Evolutionary conservation across 2,113 vertebrate species (phyloP), one percentile per base, ranked within the genome.

Genomic region (Willisornis vidua): DNA sequence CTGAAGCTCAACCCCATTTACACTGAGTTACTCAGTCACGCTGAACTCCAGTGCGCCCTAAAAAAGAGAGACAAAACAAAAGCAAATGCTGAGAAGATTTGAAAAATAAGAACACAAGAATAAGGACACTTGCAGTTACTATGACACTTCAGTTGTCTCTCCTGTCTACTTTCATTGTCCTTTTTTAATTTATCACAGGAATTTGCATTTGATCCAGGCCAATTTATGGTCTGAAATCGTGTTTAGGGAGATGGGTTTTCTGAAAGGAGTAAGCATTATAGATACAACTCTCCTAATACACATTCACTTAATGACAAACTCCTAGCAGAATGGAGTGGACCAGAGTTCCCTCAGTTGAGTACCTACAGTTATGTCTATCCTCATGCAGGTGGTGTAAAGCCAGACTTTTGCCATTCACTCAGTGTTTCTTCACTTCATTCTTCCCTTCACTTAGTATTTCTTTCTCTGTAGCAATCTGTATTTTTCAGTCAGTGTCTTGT

Each of bases 11-110:
- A 0, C 22, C 3, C 8, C 11, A 58, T 66, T 83, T 86, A 80
- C 0, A 0, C 41, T 55, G 29, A 51, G 18, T 54, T 84, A 66
- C 19, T 90, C 9, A 59, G 12, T 18, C 54, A 52, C 20, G 23
- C 3, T 43, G 48, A 88, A 59, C 3, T 55, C 11, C 46, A 51
- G 15, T 59, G 35, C 3, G 16, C 72, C 49, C 61, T 68, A 23
- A 66, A 85, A 87, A 88, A 78, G 4, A 26, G 29, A 80, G 12
- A 8, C 18, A 43, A 29, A 87, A 59, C 16, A 65, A 41, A 41
- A 49, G 3, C 16, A 41, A 73, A 29, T 13, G 23, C 8, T 63
- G 18, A 49, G 43, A 71, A 78, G 9, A 29, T 52, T 57, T 52
- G 0, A 29, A 39, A 31, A 55, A 48, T 45, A 74, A 58, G 1